A percentile compares a stretch with the other conserved stretches of the same genome.
Conservation (phyloP, 53 echinoderm and acorn worm genomes). For the Temnopleurus reevesii region DNA sequence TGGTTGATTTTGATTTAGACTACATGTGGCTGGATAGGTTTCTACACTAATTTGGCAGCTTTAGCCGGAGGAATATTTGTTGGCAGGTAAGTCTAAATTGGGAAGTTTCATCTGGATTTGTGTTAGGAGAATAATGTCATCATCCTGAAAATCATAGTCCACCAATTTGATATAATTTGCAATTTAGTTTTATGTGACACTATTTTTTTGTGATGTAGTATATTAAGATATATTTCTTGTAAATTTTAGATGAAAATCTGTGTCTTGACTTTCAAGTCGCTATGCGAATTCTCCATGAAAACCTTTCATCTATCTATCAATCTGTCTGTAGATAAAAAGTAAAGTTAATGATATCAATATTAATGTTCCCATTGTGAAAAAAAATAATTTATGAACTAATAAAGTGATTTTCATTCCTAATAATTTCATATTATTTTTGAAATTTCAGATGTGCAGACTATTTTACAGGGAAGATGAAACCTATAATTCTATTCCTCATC, state of each 20-base stretch:
- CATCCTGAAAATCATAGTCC: background rate
- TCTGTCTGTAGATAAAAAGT: too few species aligned
- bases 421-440: background rate
- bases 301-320: too few species aligned
- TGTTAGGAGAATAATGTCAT: background rate
- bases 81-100: conserved; percentile 62
- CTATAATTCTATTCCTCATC: background rate
- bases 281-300: too few species aligned
- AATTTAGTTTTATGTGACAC: too few species aligned
- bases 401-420: too few species aligned
- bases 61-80: conserved; percentile 67
- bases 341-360: too few species aligned
- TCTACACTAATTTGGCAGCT: conserved; percentile 76
- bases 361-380: too few species aligned
- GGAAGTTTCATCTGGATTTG: background rate
- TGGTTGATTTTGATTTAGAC: conserved; percentile 17
- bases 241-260: too few species aligned
- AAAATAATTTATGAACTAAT: background rate
- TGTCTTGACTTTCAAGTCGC: too few species aligned
- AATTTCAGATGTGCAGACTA: conserved; percentile 12
- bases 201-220: too few species aligned
- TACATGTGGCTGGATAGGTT: conserved; percentile 77
- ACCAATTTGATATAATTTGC: too few species aligned
- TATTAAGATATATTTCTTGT: too few species aligned
- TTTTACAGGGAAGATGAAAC: conserved; percentile 21